Conservation (phyloP, 2,888 invertebrate species). For the Eilema depressum region DNA sequence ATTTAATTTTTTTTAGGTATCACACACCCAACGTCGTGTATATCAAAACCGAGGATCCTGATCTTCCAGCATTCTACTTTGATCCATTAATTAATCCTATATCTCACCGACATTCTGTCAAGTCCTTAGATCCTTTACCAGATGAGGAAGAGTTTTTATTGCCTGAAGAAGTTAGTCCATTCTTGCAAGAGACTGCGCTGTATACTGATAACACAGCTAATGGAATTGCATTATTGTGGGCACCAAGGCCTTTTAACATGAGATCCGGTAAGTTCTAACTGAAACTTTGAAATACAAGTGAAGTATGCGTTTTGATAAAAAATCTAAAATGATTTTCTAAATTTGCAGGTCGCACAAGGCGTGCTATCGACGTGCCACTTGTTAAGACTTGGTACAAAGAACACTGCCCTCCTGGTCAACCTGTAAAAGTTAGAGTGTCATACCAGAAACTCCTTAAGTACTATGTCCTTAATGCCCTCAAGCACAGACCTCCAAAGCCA, state of each 20-base stretch:
- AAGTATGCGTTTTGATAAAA: not conserved
- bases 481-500: slow-evolving; percentile 98
- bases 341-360: slow-evolving; percentile 91
- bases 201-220: slow-evolving; percentile 99
- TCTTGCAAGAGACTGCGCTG: slow-evolving; percentile 97
- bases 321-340: not conserved
- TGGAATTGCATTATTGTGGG: slow-evolving; percentile 98
- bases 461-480: slow-evolving; percentile 98
- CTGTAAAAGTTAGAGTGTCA: slow-evolving; percentile 99
- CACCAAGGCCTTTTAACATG: slow-evolving; percentile 98
- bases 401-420: slow-evolving; percentile 97
- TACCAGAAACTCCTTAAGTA: slow-evolving; percentile 99
- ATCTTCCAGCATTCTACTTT: slow-evolving; percentile 99
- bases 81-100: slow-evolving; percentile 99
- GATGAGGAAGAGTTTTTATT: slow-evolving; percentile 98
- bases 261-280: slow-evolving; percentile 90
- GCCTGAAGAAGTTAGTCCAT: slow-evolving; percentile 96
- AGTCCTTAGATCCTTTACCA: slow-evolving; percentile 94
- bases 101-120: slow-evolving; percentile 96
- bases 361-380: slow-evolving; percentile 98
- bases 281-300: not conserved
- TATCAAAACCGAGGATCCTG: slow-evolving; percentile 99
- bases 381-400: slow-evolving; percentile 99
- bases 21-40: slow-evolving; percentile 99
- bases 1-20: slow-evolving; percentile 89